Evolutionary conservation across 2,888 invertebrate genomes (phyloP), one percentile per base, ranked within the genome.

Genomic region (Carpatolechia fugitivella): DNA sequence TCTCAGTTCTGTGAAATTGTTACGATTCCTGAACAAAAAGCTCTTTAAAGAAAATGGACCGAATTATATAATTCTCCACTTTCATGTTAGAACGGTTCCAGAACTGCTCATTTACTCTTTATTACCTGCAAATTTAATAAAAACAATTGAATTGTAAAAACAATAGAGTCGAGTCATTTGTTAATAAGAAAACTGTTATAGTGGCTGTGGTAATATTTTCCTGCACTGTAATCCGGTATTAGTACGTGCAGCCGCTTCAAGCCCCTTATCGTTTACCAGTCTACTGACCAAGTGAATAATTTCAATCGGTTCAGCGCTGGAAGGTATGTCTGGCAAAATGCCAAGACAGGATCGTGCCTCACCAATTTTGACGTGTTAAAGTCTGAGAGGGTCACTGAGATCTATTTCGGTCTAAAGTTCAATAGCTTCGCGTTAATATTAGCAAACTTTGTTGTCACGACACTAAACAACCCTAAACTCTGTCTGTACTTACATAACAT

Each of bases 371-470:
- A 72, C 66, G 68, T 63, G 70, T 63, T 64, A 58, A 56, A 54
- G 56, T 56, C 55, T 52, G 52, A 51, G 52, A 58, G 59, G 57
- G 58, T 60, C 59, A 57, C 56, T 56, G 33, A 48, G 20, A 31
- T 60, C 66, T 74, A 73, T 74, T 72, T 70, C 61, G 68, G 63
- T 62, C 61, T 41, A 60, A 70, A 74, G 70, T 76, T 75, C 72
- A 74, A 70, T 72, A 70, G 69, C 74, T 65, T 60, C 16, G n/a
- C 13, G 47, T 31, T 47, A 13, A 31, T 16, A 14, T 47, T 30
- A 47, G 47, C 31, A 7, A 47, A 13, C 47, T 47, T 31, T 31
- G 30, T 47, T 47, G 47, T 30, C 31, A 31, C 47, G 10, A 31
- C 47, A 44, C 10, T 47, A 14, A 31, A 31, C 31, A 47, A 30